phyloP scores from a whole-genome alignment of 2,113 vertebrate species.

The Theristicus caerulescens region DNA sequence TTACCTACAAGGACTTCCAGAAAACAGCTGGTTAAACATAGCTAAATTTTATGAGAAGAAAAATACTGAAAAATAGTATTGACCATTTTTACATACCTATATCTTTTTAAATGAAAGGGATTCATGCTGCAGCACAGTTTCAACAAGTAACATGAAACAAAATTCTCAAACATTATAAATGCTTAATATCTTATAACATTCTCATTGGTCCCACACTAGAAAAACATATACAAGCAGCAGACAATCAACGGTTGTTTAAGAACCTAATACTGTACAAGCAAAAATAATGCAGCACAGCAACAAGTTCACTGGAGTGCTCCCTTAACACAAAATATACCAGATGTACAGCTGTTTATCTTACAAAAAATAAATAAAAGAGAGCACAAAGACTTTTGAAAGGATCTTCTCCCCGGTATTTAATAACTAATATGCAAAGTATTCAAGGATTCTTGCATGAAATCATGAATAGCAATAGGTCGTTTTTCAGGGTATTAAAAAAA shows the following conservation, averaged over 20 bases:
- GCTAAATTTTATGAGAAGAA: neutral
- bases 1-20: neutral
- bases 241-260: neutral
- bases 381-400: constrained; percentile 4
- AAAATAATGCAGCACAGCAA: constrained; percentile 74
- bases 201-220: neutral
- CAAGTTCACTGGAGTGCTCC: constrained; percentile 73
- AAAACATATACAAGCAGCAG: neutral
- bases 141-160: constrained; percentile 60
- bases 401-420: constrained; percentile 8
- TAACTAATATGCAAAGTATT: constrained; percentile 7
- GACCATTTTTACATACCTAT: neutral
- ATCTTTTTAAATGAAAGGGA: neutral
- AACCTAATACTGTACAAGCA: neutral
- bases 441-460: constrained; percentile 7
- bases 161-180: neutral
- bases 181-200: neutral
- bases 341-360: constrained; percentile 12
- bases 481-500: constrained; percentile 47
- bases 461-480: constrained; percentile 25
- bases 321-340: constrained; percentile 14
- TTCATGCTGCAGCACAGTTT: neutral
- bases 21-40: neutral
- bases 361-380: neutral
- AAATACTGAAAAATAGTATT: neutral